Conservation (phyloP, 2,888 invertebrate species). For the Erebia epiphron region DNA sequence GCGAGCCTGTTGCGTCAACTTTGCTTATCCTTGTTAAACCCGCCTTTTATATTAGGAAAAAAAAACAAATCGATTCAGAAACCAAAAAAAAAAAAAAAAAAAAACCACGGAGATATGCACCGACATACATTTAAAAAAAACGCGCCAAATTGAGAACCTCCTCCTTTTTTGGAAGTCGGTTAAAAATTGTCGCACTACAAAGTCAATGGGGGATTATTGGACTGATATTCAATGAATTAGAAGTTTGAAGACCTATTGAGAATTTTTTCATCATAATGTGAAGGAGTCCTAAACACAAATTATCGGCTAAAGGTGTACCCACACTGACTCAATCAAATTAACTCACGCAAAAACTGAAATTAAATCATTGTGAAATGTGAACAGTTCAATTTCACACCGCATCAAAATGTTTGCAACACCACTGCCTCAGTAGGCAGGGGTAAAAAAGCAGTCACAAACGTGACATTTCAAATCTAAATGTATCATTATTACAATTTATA, state of each 20-base stretch:
- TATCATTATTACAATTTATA: constrained; percentile 2
- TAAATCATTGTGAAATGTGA: background rate
- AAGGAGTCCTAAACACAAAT: background rate
- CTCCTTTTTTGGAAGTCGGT: no score
- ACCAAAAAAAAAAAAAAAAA: no score
- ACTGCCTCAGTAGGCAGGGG: background rate
- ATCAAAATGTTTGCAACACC: constrained; percentile 7
- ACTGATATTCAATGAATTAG: no score
- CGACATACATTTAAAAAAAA: no score
- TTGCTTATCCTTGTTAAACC: no score
- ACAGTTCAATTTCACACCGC: constrained; percentile 2
- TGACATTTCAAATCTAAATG: constrained; percentile 10
- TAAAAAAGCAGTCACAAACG: constrained; percentile 17
- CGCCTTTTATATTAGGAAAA: no score
- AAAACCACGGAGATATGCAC: no score
- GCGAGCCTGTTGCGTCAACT: no score
- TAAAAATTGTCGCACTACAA: background rate
- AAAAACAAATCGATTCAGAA: no score
- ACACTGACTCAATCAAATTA: background rate
- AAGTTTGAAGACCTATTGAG: no score
- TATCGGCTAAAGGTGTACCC: background rate
- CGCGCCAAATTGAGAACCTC: no score
- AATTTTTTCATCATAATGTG: background rate
- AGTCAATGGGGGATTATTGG: background rate
- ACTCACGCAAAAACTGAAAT: background rate